Evolutionary conservation across 2,797 vertebrate genomes (phyloP).

Genomic region (Arrhamphus sclerolepis): DNA sequence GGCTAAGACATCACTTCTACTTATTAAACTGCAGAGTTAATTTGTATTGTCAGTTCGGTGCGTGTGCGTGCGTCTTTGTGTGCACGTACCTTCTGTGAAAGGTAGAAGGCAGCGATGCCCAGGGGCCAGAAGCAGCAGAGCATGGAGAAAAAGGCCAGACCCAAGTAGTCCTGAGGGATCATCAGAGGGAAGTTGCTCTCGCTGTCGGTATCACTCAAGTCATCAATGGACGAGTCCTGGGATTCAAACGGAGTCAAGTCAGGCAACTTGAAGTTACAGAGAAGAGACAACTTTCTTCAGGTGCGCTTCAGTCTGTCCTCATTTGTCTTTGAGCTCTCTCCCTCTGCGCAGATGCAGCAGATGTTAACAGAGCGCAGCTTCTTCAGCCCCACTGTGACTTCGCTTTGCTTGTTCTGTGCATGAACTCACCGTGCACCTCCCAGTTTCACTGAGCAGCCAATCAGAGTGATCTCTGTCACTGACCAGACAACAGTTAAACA

Average conservation of each 20-base stretch:
- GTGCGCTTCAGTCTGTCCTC: too few species aligned
- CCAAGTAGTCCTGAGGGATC: conserved; percentile 89
- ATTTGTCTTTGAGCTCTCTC: neutral
- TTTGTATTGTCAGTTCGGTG: too few species aligned
- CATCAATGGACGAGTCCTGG: conserved; percentile 86
- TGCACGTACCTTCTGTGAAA: conserved; percentile 88
- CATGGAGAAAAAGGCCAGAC: conserved; percentile 92
- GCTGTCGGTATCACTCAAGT: conserved; percentile 86
- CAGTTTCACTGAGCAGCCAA: too few species aligned
- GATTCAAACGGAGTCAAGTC: conserved; percentile 41
- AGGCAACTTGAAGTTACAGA: neutral
- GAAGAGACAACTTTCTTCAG: neutral
- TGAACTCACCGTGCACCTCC: too few species aligned
- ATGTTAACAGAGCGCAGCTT: too few species aligned
- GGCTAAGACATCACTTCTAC: too few species aligned
- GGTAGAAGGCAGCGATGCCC: conserved; percentile 90
- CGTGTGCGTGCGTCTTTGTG: conserved; percentile 5
- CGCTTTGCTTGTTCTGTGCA: too few species aligned
- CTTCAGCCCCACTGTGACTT: too few species aligned
- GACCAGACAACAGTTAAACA: too few species aligned
- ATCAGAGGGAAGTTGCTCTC: conserved; percentile 85
- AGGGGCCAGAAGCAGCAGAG: conserved; percentile 94
- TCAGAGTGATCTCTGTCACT: too few species aligned
- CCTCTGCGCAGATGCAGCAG: too few species aligned
- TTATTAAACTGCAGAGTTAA: too few species aligned